Evolutionary conservation across 2,797 vertebrate genomes (phyloP).

Genomic region (Myripristis jacobus): DNA sequence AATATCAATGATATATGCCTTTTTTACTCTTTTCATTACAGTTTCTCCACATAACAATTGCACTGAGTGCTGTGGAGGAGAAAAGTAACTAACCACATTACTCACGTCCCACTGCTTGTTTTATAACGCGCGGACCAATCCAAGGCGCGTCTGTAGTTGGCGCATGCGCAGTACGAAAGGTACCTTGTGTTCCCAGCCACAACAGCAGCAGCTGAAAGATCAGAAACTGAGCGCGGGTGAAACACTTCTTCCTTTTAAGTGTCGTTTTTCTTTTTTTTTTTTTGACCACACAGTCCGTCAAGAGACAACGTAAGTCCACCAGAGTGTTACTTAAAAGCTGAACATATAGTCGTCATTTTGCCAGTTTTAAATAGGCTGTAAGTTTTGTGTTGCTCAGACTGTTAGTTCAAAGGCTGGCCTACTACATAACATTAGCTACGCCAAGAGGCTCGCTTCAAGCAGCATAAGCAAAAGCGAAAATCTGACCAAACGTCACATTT

Average conservation of each 20-base stretch:
- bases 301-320: conserved; percentile 55
- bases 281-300: background rate
- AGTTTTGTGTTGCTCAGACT: background rate
- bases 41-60: too few species aligned
- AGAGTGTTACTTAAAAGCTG: background rate
- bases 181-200: background rate
- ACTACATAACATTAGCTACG: background rate
- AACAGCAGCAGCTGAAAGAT: background rate
- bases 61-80: background rate
- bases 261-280: background rate
- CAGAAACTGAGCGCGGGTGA: background rate
- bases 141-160: fast-evolving
- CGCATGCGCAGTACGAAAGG: conserved; percentile 61
- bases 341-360: background rate
- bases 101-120: background rate
- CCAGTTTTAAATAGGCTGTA: fast-evolving
- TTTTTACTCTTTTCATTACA: too few species aligned
- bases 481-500: conserved; percentile 10
- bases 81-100: too few species aligned
- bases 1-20: background rate
- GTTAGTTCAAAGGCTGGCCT: background rate
- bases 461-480: conserved; percentile 19
- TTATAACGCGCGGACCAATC: conserved; percentile 51
- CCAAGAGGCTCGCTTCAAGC: conserved; percentile 23
- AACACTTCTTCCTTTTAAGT: conserved; percentile 33